Base-by-base conservation (phyloP, 2,113 vertebrate species). In the Nothoprocta perdicaria region DNA sequence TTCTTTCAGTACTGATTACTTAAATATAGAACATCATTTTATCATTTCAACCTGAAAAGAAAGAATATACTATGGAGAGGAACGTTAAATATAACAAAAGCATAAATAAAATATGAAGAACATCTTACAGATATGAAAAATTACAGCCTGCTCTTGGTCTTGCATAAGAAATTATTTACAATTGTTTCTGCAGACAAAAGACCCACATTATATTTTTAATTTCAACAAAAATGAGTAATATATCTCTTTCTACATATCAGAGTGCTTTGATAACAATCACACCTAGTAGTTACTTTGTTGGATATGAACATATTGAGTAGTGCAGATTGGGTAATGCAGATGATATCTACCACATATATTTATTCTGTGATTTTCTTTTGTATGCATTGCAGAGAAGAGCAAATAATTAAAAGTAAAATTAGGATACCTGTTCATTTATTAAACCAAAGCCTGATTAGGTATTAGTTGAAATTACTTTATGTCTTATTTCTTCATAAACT, bases 121-220 rank as follows among this genome's bases (percentile, higher is more conserved):
- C 4, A 2, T 69, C 48, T 13, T 69, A 45, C 7, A 80, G n/a
- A 74, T 67, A 66, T 22, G 29, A 67, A 89, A 94, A 93, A 55
- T 69, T 77, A 45, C 23, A 84, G 6, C 12, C 88, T 76, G n/a
- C 4, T 87, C 50, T 46, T 78, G 33, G 69, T 92, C 52, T 60
- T 82, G 23, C 31, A 69, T 84, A 82, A 87, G 89, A 82, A 80
- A 88, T 88, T 89, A 84, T 92, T 87, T 83, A 84, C 91, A 69
- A 26, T 75, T 65, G 71, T 80, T 86, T 68, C 88, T 86, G 17
- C 63, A 8, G 40, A 65, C 40, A 61, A 68, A 71, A 83, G 17
- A 43, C 17, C 23, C 80, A 71, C 10, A 38, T 41, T 71, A 38
- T 82, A 50, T 74, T 91, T 94, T 87, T 85, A 74, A 77, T 85